Conservation (phyloP, 2,888 invertebrate species). For the Rotaria macrura region DNA sequence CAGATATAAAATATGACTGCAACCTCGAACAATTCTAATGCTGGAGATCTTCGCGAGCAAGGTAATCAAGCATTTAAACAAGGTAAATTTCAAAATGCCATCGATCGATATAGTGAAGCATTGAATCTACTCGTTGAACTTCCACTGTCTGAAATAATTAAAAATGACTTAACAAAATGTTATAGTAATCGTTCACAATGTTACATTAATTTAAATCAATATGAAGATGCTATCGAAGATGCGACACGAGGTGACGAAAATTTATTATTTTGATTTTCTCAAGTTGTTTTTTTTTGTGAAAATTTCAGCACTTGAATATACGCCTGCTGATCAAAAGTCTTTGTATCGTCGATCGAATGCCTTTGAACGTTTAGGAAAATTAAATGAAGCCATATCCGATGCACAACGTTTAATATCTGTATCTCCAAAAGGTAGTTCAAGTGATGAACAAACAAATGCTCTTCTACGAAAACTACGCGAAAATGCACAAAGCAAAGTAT, state of each 20-base stretch:
- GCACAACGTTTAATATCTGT: slow-evolving; percentile 22
- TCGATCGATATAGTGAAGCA: slow-evolving; percentile 28
- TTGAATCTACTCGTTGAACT: slow-evolving; percentile 7
- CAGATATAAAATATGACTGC: too few relatives aligned
- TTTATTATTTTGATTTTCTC: neutral
- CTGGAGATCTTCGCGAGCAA: slow-evolving; percentile 26
- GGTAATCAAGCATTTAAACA: slow-evolving; percentile 32
- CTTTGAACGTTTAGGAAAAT: slow-evolving; percentile 1
- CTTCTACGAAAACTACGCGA: neutral
- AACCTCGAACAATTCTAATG: too few relatives aligned
- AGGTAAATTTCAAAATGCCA: slow-evolving; percentile 24
- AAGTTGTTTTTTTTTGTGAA: neutral
- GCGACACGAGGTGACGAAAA: neutral
- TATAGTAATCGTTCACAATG: slow-evolving; percentile 32
- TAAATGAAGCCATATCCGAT: slow-evolving; percentile 27
- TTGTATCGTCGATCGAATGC: slow-evolving; percentile 29
- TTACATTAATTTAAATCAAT: slow-evolving; percentile 25
- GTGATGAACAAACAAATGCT: neutral
- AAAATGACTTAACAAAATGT: slow-evolving; percentile 7
- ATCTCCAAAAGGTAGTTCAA: neutral
- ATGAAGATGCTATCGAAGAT: slow-evolving; percentile 30
- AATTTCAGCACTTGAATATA: neutral
- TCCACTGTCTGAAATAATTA: neutral
- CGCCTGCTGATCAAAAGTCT: slow-evolving; percentile 30
- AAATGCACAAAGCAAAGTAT: neutral